A percentile compares a stretch with the other conserved stretches of the same genome.
Conservation (phyloP, 1,140 invertebrate species). For the Sminthurides bifidus region DNA sequence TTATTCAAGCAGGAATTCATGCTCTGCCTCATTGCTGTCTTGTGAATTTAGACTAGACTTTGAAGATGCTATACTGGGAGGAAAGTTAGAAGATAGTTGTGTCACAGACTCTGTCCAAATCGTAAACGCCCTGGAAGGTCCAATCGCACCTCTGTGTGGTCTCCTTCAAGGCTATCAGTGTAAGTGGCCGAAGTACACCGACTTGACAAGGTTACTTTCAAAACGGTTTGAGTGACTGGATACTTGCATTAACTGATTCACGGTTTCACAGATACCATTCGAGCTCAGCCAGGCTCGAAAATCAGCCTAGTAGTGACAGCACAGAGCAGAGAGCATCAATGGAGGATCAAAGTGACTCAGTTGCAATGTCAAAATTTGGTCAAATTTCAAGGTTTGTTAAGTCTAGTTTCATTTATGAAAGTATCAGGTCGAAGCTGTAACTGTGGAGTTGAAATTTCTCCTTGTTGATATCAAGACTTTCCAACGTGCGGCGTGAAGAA, state of each 20-base stretch:
- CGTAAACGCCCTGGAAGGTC: constrained; percentile 36
- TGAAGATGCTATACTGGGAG: constrained; percentile 33
- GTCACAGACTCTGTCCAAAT: constrained; percentile 37
- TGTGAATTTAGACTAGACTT: too few relatives aligned
- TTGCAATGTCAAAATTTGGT: constrained; percentile 33
- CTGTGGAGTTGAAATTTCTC: too few relatives aligned
- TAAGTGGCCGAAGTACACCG: constrained; percentile 19
- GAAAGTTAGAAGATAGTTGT: constrained; percentile 35
- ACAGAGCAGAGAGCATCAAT: constrained; percentile 35
- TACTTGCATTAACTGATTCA: neutral
- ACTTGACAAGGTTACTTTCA: neutral
- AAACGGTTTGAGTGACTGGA: too few relatives aligned
- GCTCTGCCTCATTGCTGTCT: neutral
- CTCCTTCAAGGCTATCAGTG: constrained; percentile 36
- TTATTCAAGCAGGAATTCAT: neutral
- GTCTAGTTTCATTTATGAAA: too few relatives aligned
- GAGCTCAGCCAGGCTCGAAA: constrained; percentile 33
- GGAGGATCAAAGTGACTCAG: constrained; percentile 36
- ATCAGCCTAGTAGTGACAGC: constrained; percentile 35
- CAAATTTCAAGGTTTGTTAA: constrained; percentile 9
- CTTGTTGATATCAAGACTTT: too few relatives aligned
- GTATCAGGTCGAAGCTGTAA: too few relatives aligned
- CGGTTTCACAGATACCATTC: constrained; percentile 35
- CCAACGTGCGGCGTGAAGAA: too few relatives aligned
- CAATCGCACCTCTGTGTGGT: constrained; percentile 36